A percentile compares a stretch with the other conserved stretches of the same genome.
Conservation (phyloP, 2,113 vertebrate species). For the Neotragus moschatus region DNA sequence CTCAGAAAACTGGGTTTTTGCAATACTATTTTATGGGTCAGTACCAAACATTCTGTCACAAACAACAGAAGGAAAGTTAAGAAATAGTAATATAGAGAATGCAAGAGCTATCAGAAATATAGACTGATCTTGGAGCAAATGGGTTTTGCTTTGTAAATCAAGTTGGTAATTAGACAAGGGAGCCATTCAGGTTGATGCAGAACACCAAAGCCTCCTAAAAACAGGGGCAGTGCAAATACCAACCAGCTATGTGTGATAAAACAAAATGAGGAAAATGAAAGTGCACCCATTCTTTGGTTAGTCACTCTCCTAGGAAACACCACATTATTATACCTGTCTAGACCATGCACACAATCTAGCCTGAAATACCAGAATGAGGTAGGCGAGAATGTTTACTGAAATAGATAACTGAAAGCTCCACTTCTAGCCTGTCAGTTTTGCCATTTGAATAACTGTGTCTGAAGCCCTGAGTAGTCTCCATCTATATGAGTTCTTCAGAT, state of each 20-base stretch:
- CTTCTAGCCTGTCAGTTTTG: slow-evolving; percentile 35
- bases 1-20: slow-evolving; percentile 69
- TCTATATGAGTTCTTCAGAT: neutral
- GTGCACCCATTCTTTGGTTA: neutral
- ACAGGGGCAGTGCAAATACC: neutral
- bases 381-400: slow-evolving; percentile 23
- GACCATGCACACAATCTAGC: neutral
- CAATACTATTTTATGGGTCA: slow-evolving; percentile 60
- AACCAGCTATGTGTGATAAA: neutral
- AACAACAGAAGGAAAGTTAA: neutral
- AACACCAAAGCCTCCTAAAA: neutral
- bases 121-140: slow-evolving; percentile 26
- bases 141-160: slow-evolving; percentile 10
- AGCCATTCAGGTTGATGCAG: neutral
- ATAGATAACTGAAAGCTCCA: neutral
- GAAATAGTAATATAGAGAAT: neutral
- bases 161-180: neutral
- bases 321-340: neutral
- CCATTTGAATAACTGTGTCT: neutral
- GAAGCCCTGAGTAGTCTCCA: neutral
- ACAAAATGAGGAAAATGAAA: neutral
- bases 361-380: neutral
- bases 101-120: slow-evolving; percentile 37
- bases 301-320: neutral
- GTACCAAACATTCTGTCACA: slow-evolving; percentile 42